These are phyloP conservation scores for Pachypsylla venusta DNA, from an alignment of 1,140 invertebrate species.

Conservation along the genomic window DNA sequence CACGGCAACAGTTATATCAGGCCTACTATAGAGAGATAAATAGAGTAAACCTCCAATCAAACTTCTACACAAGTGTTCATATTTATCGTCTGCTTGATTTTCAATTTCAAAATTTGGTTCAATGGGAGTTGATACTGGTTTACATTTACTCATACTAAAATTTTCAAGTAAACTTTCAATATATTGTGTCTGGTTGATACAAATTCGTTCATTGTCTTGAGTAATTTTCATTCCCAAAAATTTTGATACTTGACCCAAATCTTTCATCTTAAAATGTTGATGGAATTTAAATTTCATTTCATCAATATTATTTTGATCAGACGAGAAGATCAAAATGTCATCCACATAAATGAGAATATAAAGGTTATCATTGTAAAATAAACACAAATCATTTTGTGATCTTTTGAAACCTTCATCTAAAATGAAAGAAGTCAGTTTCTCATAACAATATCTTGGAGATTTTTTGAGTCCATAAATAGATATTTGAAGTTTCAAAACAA, in stretches of 20 bases:
- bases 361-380: slow-evolving; percentile 11
- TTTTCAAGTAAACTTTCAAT: background rate
- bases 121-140: slow-evolving; percentile 2
- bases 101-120: background rate
- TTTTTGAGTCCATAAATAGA: slow-evolving; percentile 30
- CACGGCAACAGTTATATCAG: slow-evolving; percentile 7
- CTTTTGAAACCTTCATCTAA: slow-evolving; percentile 20
- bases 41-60: background rate
- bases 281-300: background rate
- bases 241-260: background rate
- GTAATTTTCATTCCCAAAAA: slow-evolving; percentile 3
- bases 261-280: slow-evolving; percentile 10
- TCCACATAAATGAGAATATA: slow-evolving; percentile 17
- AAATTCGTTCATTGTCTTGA: slow-evolving; percentile 9
- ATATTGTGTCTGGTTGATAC: background rate
- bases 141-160: slow-evolving; percentile 3
- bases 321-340: slow-evolving; percentile 7
- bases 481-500: slow-evolving; percentile 18
- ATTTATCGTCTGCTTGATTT: background rate
- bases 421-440: slow-evolving; percentile 22
- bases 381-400: slow-evolving; percentile 9
- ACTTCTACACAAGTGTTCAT: background rate
- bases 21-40: background rate
- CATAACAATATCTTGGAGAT: slow-evolving; percentile 26
- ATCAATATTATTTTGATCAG: background rate